Percentiles rank a stretch among this genome's conserved stretches.
Conservation (phyloP, 2,888 invertebrate species). For the Meandrusa payeni region DNA sequence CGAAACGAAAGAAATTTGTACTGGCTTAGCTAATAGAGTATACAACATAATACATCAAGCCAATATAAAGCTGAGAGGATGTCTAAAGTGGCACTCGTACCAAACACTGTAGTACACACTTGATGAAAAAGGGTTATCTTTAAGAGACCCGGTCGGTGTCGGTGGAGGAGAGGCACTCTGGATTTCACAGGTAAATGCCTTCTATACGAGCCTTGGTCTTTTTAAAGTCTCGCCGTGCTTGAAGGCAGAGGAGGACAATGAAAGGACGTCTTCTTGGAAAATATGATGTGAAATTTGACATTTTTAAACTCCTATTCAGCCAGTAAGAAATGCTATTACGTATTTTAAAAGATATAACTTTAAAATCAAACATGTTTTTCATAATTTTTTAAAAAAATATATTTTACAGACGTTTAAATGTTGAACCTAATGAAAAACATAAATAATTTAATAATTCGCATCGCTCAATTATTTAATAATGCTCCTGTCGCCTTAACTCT, state of each 20-base stretch:
- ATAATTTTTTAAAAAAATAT: too few relatives aligned
- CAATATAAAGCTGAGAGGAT: conserved; percentile 35
- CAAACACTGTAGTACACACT: conserved; percentile 32
- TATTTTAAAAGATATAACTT: too few relatives aligned
- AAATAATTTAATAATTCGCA: too few relatives aligned
- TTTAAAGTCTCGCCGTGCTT: conserved; percentile 10
- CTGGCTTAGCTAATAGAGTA: conserved; percentile 1
- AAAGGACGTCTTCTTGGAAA: conserved; percentile 7
- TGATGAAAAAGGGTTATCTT: conserved; percentile 38
- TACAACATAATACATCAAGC: conserved; percentile 32
- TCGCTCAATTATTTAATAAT: too few relatives aligned
- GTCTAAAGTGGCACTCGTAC: conserved; percentile 28
- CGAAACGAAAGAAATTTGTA: too few relatives aligned
- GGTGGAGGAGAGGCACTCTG: conserved; percentile 29
- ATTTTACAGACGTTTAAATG: too few relatives aligned
- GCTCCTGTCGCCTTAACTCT: too few relatives aligned
- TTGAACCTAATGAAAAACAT: too few relatives aligned
- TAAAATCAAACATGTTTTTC: too few relatives aligned
- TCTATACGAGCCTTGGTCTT: conserved; percentile 25
- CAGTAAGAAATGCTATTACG: too few relatives aligned
- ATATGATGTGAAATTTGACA: conserved; percentile 1
- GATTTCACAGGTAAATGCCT: conserved; percentile 35
- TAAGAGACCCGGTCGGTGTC: conserved; percentile 30
- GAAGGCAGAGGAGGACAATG: conserved; percentile 7
- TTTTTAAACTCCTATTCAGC: not conserved